Conservation (phyloP, 2,797 vertebrate genomes). For the Buphagus erythrorhynchus region DNA sequence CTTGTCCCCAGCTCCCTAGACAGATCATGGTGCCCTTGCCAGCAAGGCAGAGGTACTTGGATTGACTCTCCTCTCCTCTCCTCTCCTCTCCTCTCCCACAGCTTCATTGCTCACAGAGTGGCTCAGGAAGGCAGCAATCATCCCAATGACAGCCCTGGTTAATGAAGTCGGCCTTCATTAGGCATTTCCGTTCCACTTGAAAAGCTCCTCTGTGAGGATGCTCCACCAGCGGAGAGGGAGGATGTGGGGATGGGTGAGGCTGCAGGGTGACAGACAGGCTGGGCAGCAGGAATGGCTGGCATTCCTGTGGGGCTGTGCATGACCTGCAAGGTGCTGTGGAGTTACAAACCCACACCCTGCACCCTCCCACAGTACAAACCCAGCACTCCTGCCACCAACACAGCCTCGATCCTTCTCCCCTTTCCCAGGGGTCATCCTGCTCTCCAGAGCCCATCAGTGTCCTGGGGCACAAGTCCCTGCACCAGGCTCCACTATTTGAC, state of each 20-base stretch:
- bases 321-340: not conserved
- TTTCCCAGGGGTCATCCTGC: not conserved
- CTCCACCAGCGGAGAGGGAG: not conserved
- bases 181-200: conserved; percentile 48
- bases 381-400: rapidly evolving
- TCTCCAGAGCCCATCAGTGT: not conserved
- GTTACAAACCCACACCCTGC: not conserved
- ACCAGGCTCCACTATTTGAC: not conserved
- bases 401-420: rapidly evolving
- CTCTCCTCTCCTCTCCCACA: not conserved
- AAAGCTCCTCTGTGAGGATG: conserved; percentile 20
- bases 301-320: rapidly evolving
- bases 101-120: not conserved
- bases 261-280: not conserved
- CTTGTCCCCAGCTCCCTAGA: not conserved
- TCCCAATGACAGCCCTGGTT: conserved; percentile 22
- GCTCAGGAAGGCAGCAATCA: conserved; percentile 61
- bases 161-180: conserved; percentile 54
- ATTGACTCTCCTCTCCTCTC: not conserved
- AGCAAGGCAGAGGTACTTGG: not conserved
- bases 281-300: not conserved
- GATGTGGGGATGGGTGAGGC: rapidly evolving
- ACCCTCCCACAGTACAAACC: rapidly evolving
- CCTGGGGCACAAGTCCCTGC: not conserved
- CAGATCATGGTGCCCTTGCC: not conserved